These are phyloP conservation scores for Salpingus planirostris DNA, from an alignment of 2,888 invertebrate genomes.

Conservation along the genomic window DNA sequence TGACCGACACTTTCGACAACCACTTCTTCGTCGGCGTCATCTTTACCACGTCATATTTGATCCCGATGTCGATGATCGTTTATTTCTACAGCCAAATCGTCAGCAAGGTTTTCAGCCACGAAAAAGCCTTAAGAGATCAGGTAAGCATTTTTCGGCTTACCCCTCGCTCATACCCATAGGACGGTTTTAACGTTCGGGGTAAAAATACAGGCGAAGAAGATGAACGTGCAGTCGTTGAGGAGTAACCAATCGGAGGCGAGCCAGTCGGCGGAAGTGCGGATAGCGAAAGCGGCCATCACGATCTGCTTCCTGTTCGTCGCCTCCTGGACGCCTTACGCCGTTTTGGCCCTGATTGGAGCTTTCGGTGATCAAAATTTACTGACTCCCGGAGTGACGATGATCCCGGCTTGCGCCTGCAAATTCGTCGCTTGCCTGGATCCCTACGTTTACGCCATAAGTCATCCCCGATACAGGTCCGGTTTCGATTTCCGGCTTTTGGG, in stretches of 20 bases:
- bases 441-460: constrained; percentile 84
- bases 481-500: constrained; percentile 2
- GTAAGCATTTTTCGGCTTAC: constrained; percentile 31
- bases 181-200: neutral
- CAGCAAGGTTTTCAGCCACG: constrained; percentile 78
- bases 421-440: constrained; percentile 87
- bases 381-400: constrained; percentile 74
- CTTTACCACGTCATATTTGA: constrained; percentile 66
- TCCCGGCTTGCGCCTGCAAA: constrained; percentile 81
- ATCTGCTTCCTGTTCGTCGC: constrained; percentile 77
- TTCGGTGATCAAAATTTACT: constrained; percentile 67
- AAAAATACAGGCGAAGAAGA: constrained; percentile 66
- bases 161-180: neutral
- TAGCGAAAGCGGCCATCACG: constrained; percentile 82
- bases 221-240: constrained; percentile 80
- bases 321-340: constrained; percentile 87
- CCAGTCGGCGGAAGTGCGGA: constrained; percentile 73
- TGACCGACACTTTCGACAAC: constrained; percentile 70
- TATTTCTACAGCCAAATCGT: constrained; percentile 83
- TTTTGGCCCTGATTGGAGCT: constrained; percentile 71
- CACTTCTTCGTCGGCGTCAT: constrained; percentile 68
- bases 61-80: constrained; percentile 68
- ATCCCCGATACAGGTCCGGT: constrained; percentile 81
- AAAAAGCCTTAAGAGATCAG: constrained; percentile 68
- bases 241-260: constrained; percentile 56